Base-by-base conservation (phyloP, 2,113 vertebrate species). In the Oenanthe oenanthe region DNA sequence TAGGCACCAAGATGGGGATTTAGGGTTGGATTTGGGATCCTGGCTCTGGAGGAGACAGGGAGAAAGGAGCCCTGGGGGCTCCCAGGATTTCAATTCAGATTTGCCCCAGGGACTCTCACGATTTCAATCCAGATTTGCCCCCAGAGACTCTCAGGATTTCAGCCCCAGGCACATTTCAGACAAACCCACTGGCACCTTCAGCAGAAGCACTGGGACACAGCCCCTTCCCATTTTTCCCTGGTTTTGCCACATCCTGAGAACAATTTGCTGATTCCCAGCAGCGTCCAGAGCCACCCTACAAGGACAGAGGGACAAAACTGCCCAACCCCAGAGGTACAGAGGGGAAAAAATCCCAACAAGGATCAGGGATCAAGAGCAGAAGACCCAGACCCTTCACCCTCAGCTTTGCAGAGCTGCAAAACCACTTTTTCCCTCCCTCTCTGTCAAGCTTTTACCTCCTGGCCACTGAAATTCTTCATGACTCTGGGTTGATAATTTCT, bases 361-460 rank as follows among this genome's bases (percentile, higher is more conserved):
- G 25, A 80, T 8, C 54, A 10, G 34, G 29, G 40, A 31, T 14
- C 43, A 16, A 7, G 12, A 68, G 31, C 38, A 57, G 34, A 0
- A 54, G 28, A 4, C 12, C n/a, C 12, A 0, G 5, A 40, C 25
- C 28, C 73, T 89, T 40, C 85, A 22, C 2, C 68, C 82, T 34
- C 92, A 18, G 4, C 63, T 53, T 36, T 19, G 7, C 0, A 25
- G 38, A 16, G 75, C 62, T 63, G 34, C 50, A 36, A 40, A 86
- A 93, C 62, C 3, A 17, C 38, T 60, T 57, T 47, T 38, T 36
- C 13, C 31, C 43, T 19, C 53, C 25, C 48, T 11, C 28, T 2
- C 10, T 1, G 22, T 1, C 10, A 7, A 81, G n/a, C 40, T 61
- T 25, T 18, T 2, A 0, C 9, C 40, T 54, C 78, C 53, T 13